Base-by-base conservation (phyloP, 2,888 invertebrate species). In the Dichetophora obliterata region DNA sequence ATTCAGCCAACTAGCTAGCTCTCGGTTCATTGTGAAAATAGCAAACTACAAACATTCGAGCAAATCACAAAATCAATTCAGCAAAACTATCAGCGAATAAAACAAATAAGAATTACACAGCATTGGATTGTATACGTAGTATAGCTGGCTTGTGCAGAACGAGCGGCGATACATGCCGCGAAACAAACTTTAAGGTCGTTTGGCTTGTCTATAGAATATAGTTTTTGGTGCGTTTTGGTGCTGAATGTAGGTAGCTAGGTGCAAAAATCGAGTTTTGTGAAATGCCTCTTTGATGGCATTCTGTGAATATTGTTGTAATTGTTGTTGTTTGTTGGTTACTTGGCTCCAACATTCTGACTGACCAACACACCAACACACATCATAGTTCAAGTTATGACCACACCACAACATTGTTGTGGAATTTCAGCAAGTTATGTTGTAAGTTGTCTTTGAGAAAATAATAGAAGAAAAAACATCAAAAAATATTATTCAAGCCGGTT, bases 181-280 rank as follows among this genome's bases (percentile, higher is more conserved):
- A 19, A 74, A 65, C 34, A 48, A 52, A 74, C 34, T 74, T 27
- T 74, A 65, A 74, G 74, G 74, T 74, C 74, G 74, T 74, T 74
- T 52, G 65, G 74, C 65, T 52, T 65, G 34, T 50, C 69, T 69
- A n/a, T n/a, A n/a, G n/a, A n/a, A n/a, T n/a, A n/a, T n/a, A 72
- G 70, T 76, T 77, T 77, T 77, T 43, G 77, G 74, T 73, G 76
- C 73, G 73, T 37, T 52, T 48, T 54, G 37, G 43, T 66, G 34
- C 34, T 34, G n/a, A 37, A 19, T 54, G 54, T 54, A 19, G 54
- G 54, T 22, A 54, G 16, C 50, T 43, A 57, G 59, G 71, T 59
- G 71, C 71, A 59, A 73, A 63, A 73, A n/a, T 31, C 63, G 50
- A 63, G 61, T 50, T 27, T 61, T 22, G 48, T 59, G 48, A 59